phyloP scores from a whole-genome alignment of 2,113 vertebrate genomes.

The Paratilapia polleni region DNA sequence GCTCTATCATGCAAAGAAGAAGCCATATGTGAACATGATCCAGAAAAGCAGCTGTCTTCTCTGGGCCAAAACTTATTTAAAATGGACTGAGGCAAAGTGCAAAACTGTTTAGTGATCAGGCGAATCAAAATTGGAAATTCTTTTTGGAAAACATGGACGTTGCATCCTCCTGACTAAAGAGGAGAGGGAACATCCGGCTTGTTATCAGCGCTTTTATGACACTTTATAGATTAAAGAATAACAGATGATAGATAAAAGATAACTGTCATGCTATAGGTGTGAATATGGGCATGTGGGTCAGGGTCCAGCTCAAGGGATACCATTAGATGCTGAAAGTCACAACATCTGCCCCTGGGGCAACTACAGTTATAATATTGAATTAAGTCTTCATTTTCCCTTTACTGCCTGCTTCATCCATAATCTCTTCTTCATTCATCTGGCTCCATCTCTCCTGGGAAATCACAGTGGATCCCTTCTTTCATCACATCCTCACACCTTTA shows the following conservation, averaged over 20 bases:
- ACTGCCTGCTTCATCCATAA: slow-evolving; percentile 34
- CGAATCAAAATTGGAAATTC: background rate
- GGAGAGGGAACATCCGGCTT: background rate
- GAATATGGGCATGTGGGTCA: background rate
- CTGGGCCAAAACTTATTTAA: background rate
- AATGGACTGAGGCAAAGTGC: background rate
- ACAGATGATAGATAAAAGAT: background rate
- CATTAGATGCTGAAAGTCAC: background rate
- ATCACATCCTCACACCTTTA: slow-evolving; percentile 28
- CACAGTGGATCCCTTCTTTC: slow-evolving; percentile 56
- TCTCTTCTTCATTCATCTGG: slow-evolving; percentile 43
- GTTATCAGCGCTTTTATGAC: background rate
- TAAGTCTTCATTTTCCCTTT: slow-evolving; percentile 46
- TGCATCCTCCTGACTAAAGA: background rate
- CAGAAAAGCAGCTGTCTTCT: background rate
- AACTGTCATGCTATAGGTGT: background rate
- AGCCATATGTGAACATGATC: background rate
- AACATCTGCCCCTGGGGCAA: background rate
- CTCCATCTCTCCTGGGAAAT: slow-evolving; percentile 63
- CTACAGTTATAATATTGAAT: slow-evolving; percentile 38
- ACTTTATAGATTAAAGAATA: background rate
- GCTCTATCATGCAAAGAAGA: background rate
- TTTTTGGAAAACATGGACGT: background rate
- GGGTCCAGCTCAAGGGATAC: background rate
- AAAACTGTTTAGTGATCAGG: background rate